Base-by-base conservation (phyloP, 2,797 vertebrate species). In the Oryzias sinensis region DNA sequence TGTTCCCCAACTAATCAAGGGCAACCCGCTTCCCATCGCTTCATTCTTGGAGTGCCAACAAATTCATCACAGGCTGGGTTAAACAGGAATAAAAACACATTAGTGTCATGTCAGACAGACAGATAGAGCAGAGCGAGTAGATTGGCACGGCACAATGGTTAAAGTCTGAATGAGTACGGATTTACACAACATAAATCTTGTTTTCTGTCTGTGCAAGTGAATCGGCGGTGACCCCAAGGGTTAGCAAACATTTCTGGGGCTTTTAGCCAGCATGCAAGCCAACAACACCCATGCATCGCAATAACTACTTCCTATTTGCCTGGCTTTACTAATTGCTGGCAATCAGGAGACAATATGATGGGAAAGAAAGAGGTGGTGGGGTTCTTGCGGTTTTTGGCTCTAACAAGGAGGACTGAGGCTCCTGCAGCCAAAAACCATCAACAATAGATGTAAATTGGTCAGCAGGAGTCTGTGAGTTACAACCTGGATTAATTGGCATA, bases 191-290 rank as follows among this genome's bases (percentile, higher is more conserved):
- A 96, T 96, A 94, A 96, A 96, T 97, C 95, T 95, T 95, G 94
- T 97, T 97, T 96, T 96, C 94, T 93, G 93, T 95, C 93, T 92
- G 88, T 87, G 84, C 92, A 90, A 94, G 94, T 96, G 95, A 97
- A 95, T 98, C 95, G 95, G 93, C 87, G 84, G 89, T 95, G 95
- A 98, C 95, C 96, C 88, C 81, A 40, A 80, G 93, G 95, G 95
- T 97, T 96, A 98, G 96, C 95, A 96, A 97, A 98, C 96, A 96
- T 94, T 93, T 94, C 95, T 88, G 92, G 93, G 92, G 92, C 92
- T 95, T 94, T 95, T 93, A 93, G 93, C 92, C 89, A 88, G 88
- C 87, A 92, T 91, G 92, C 89, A 93, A 93, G 93, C 92, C 92
- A 93, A 92, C 92, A 89, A 86, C 88, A 80, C 86, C 92, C 90